Conservation (phyloP, 2,888 invertebrate genomes). For the Nysson spinosus region DNA sequence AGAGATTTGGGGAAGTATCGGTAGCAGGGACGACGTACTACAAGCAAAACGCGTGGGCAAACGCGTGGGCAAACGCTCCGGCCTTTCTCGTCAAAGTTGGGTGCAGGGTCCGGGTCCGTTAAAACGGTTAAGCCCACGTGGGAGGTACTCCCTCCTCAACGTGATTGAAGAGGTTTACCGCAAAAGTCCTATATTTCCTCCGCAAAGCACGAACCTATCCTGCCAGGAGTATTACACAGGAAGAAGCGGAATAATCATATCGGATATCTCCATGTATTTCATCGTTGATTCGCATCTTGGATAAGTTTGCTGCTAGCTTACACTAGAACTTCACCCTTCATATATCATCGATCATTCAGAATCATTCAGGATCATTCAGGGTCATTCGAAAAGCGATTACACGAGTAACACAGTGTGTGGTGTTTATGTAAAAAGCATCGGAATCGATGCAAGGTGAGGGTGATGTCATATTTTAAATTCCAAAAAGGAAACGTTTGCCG, state of each 20-base stretch:
- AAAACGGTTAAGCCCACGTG: slow-evolving; percentile 58
- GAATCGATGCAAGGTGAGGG: slow-evolving; percentile 42
- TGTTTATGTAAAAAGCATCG: slow-evolving; percentile 38
- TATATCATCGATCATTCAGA: too few relatives aligned
- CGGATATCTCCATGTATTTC: too few relatives aligned
- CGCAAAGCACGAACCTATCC: background rate
- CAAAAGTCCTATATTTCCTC: background rate
- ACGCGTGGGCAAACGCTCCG: slow-evolving; percentile 62
- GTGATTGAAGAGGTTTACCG: background rate
- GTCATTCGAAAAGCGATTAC: too few relatives aligned
- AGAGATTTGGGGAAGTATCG: too few relatives aligned
- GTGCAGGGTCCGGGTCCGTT: slow-evolving; percentile 51
- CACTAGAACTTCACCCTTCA: too few relatives aligned
- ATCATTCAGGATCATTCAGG: too few relatives aligned
- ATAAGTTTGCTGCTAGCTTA: too few relatives aligned
- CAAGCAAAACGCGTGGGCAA: too few relatives aligned
- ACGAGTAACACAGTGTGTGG: slow-evolving; percentile 21
- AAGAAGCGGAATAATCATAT: too few relatives aligned
- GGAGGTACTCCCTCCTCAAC: slow-evolving; percentile 40
- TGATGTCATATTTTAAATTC: slow-evolving; percentile 66
- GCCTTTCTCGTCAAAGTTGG: slow-evolving; percentile 64
- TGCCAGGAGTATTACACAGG: too few relatives aligned
- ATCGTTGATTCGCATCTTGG: too few relatives aligned
- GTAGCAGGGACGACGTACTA: too few relatives aligned
- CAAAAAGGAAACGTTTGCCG: slow-evolving; percentile 62